Conservation (phyloP, 2,888 invertebrate genomes). For the Epinotia nisella region DNA sequence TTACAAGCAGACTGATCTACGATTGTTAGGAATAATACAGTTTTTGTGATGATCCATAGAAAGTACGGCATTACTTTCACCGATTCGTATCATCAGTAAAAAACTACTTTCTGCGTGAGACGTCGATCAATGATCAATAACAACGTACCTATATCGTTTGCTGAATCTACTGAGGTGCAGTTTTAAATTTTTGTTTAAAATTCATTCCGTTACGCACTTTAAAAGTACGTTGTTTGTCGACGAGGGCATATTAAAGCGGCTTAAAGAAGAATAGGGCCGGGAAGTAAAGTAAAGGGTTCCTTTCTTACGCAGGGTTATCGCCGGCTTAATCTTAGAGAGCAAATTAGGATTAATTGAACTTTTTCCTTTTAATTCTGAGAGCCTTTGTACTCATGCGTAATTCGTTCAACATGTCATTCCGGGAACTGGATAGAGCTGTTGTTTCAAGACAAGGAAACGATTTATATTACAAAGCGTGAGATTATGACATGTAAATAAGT, state of each 20-base stretch:
- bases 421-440: slow-evolving; percentile 65
- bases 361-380: slow-evolving; percentile 73
- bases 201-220: slow-evolving; percentile 78
- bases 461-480: not conserved
- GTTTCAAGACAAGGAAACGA: slow-evolving; percentile 33
- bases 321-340: slow-evolving; percentile 78
- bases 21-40: slow-evolving; percentile 46
- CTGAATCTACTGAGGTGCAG: slow-evolving; percentile 65
- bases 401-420: slow-evolving; percentile 72
- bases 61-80: slow-evolving; percentile 49
- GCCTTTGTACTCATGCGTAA: slow-evolving; percentile 76
- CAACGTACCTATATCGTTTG: slow-evolving; percentile 45
- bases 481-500: slow-evolving; percentile 38
- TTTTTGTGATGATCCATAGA: slow-evolving; percentile 47
- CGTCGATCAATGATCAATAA: slow-evolving; percentile 50
- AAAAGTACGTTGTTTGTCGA: slow-evolving; percentile 80
- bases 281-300: slow-evolving; percentile 79
- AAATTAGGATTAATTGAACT: slow-evolving; percentile 85
- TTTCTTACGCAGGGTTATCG: slow-evolving; percentile 77
- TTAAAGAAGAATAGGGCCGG: slow-evolving; percentile 75
- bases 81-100: slow-evolving; percentile 47
- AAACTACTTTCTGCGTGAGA: slow-evolving; percentile 47
- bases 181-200: slow-evolving; percentile 69
- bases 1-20: slow-evolving; percentile 65
- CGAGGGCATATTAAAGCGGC: slow-evolving; percentile 80